A percentile compares a stretch with the other conserved stretches of the same genome.
These are phyloP conservation scores for Bombus difficillimus DNA, from an alignment of 1,140 invertebrate genomes.

Conservation along the genomic window DNA sequence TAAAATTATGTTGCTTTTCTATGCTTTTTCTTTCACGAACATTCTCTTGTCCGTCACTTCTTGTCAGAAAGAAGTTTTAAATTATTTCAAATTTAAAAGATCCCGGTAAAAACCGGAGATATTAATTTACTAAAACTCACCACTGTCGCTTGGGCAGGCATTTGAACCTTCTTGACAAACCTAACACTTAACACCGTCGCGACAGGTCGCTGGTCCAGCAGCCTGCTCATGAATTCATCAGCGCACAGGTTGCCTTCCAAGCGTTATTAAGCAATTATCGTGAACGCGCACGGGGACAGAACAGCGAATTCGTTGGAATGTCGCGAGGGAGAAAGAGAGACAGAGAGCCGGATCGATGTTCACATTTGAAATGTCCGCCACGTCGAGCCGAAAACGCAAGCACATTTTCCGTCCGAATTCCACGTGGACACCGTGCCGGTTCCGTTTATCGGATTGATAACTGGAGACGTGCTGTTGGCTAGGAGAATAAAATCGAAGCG, in stretches of 20 bases:
- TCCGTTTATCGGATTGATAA: conserved; percentile 13
- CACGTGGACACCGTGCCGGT: neutral
- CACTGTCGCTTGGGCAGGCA: too few relatives aligned
- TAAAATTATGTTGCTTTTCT: too few relatives aligned
- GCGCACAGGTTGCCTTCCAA: neutral
- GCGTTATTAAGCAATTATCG: neutral
- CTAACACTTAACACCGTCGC: too few relatives aligned
- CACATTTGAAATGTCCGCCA: neutral
- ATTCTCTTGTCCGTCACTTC: too few relatives aligned
- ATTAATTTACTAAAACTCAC: too few relatives aligned
- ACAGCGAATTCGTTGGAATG: neutral
- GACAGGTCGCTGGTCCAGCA: neutral
- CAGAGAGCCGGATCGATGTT: too few relatives aligned
- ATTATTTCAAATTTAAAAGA: too few relatives aligned
- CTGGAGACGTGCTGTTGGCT: neutral
- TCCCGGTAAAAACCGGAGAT: too few relatives aligned
- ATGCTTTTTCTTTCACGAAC: too few relatives aligned
- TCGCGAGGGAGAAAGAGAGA: neutral
- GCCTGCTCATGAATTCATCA: neutral
- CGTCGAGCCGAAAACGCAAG: neutral
- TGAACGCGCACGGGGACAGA: neutral
- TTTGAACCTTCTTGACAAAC: too few relatives aligned
- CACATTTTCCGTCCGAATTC: neutral
- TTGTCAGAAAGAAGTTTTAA: too few relatives aligned
- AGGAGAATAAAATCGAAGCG: neutral